Evolutionary conservation across 2,797 vertebrate genomes (phyloP), one percentile per base, ranked within the genome.

Genomic region (Peromyscus attwateri): DNA sequence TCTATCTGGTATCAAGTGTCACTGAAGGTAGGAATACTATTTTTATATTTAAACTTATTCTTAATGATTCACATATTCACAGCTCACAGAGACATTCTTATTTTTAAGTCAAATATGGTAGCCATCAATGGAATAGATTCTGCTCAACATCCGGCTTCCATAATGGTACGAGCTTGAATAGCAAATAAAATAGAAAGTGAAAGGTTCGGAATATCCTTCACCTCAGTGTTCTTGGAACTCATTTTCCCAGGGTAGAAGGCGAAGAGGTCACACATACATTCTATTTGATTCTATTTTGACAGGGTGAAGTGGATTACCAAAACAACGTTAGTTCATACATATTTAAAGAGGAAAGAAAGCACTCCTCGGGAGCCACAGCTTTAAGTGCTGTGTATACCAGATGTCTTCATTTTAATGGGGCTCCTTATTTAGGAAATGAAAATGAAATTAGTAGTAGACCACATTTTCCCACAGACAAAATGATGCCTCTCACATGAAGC

Each of bases 271-370:
- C 97, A 66, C 52, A 98, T 96, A 97, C 76, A 97, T 97, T 98
- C 98, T 92, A 95, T 92, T 98, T 97, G 96, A 98, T 98, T 98
- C 90, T 99, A 98, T 99, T 99, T 99, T 99, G 99, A 99, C 99
- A 99, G 97, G 79, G 87, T 95, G 94, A 97, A 98, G 92, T 98
- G 95, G 97, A 98, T 98, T 98, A 97, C 95, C 98, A 98, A 98
- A 98, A 98, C 97, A 98, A 98, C 97, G 46, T 46, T 46, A 98
- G 94, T 97, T 99, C 95, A 98, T 99, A 97, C 97, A 99, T 99
- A 99, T 99, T 99, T 99, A 98, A 99, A 98, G 93, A 98, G 98
- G 98, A 99, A 98, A 98, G 98, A 98, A 98, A 99, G 97, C 97
- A 97, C 97, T 98, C 97, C 96, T 97, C 96, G 90, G 95, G 91